A percentile compares a stretch with the other conserved stretches of the same genome.
Evolutionary conservation across 23 tunicate genomes (phyloP).

Genomic region (Diplosoma virens): DNA sequence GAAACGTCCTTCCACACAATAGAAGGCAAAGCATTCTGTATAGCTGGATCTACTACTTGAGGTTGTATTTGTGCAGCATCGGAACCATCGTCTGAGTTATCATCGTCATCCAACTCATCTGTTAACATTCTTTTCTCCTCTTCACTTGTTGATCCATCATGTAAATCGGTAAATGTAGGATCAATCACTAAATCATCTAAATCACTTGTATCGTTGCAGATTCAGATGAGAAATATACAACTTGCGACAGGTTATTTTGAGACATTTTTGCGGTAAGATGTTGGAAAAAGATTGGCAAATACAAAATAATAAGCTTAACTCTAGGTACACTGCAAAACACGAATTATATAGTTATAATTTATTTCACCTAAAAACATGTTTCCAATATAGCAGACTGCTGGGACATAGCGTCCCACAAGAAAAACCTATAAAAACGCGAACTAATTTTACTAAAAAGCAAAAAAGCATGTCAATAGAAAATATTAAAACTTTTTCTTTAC

Average conservation of each 20-base stretch:
- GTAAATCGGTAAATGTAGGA: background rate
- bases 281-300: background rate
- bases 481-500: too few species aligned
- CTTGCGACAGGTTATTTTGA: background rate
- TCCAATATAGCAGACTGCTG: too few species aligned
- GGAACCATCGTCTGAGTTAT: background rate
- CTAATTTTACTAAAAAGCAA: too few species aligned
- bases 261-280: background rate
- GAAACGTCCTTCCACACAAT: background rate
- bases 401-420: too few species aligned
- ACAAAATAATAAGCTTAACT: background rate
- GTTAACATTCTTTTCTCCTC: background rate
- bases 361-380: too few species aligned
- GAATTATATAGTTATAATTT: background rate
- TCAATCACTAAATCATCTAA: background rate
- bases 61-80: too few species aligned
- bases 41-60: background rate
- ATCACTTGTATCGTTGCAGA: background rate
- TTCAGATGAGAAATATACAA: background rate
- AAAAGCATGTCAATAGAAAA: too few species aligned
- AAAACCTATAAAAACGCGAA: too few species aligned
- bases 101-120: background rate
- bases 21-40: background rate
- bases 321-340: background rate
- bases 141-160: background rate